Evolutionary conservation across 2,113 vertebrate species (phyloP), one percentile per base, ranked within the genome.

Genomic region (Pseudorhombus dupliciocellatus): DNA sequence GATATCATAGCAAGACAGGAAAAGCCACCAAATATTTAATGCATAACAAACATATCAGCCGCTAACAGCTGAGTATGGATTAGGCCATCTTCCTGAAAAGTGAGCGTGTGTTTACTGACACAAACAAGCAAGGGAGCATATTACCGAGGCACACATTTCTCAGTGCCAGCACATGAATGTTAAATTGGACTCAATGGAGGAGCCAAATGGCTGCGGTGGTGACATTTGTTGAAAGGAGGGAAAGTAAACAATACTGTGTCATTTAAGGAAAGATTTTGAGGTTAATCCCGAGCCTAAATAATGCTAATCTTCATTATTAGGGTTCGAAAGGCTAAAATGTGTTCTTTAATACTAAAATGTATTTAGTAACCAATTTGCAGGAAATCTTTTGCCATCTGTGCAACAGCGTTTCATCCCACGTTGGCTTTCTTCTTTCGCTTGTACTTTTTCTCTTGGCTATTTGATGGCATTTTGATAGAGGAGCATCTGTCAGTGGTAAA

Each of bases 391-490:
- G 79, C 88, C 88, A 85, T 76, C 77, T 80, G 78, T 70, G 61
- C 55, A 4, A 44, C 4, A 28, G 55, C 25, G 67, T 54, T 81
- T 69, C 68, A 56, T 66, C 75, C 44, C 86, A 83, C 20, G 7
- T 63, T 57, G 26, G 7, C 12, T 15, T 25, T 0, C 16, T 30
- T 15, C 30, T 22, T 12, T 12, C 16, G 2, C 24, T 68, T 9
- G 53, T 31, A 52, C n/a, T 55, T 44, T 66, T 26, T 28, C 65
- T 73, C 58, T 54, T 42, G 21, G 51, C 62, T 50, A 66, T 71
- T 88, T 72, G 87, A 79, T 89, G 88, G 70, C 72, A 85, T 91
- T 94, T 93, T 92, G 86, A 92, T 87, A 87, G 92, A 93, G 83
- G 64, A 85, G 62, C 83, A 84, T 56, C 83, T 84, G 77, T 91